These are phyloP conservation scores for Polydrusus tereticollis DNA, from an alignment of 2,888 invertebrate species.

Conservation along the genomic window DNA sequence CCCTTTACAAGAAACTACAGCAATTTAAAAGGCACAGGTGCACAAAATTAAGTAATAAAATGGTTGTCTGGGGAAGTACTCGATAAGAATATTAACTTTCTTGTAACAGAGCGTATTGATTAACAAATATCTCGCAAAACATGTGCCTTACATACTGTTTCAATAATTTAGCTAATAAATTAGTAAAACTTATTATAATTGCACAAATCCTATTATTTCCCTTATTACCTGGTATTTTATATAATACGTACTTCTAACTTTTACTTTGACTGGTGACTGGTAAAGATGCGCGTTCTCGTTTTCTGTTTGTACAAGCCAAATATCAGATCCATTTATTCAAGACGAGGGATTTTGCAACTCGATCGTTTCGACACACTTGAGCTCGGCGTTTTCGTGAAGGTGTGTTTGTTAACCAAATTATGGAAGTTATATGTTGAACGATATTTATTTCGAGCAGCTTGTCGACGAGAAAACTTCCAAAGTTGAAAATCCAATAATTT, in stretches of 20 bases:
- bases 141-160: too few species aligned
- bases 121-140: too few species aligned
- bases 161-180: too few species aligned
- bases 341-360: slow-evolving; percentile 4
- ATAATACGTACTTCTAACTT: background rate
- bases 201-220: background rate
- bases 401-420: slow-evolving; percentile 11
- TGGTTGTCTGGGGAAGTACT: background rate
- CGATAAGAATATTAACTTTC: background rate
- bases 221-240: background rate
- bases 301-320: slow-evolving; percentile 17
- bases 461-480: background rate
- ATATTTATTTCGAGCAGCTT: background rate
- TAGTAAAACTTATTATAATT: too few species aligned
- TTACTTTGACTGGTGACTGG: slow-evolving; percentile 1
- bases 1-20: slow-evolving; percentile 23
- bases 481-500: too few species aligned
- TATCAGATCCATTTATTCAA: slow-evolving; percentile 13
- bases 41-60: slow-evolving; percentile 11
- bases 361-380: slow-evolving; percentile 11
- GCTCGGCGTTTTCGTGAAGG: background rate
- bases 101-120: background rate
- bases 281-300: slow-evolving; percentile 3
- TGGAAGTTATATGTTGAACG: background rate
- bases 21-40: slow-evolving; percentile 31